Conservation (phyloP, 1,140 invertebrate species). For the Dendroctonus ponderosae region DNA sequence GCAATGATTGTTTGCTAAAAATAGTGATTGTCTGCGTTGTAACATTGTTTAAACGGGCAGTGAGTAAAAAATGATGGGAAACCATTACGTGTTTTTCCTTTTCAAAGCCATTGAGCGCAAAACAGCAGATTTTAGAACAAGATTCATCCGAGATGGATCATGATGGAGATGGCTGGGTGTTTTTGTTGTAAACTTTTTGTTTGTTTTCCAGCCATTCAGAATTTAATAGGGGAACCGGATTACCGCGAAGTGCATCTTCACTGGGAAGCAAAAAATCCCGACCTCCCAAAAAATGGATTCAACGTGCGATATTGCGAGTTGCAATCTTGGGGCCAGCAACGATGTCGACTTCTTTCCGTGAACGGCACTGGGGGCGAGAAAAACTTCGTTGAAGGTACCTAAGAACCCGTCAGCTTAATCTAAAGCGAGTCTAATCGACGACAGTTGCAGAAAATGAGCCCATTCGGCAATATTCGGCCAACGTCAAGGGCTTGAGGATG, state of each 20-base stretch:
- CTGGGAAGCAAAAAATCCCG: slow-evolving; percentile 56
- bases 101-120: too few species aligned
- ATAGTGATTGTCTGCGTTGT: too few species aligned
- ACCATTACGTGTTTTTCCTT: too few species aligned
- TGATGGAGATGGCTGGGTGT: too few species aligned
- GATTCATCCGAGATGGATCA: too few species aligned
- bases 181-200: neutral
- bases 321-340: slow-evolving; percentile 70
- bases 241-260: slow-evolving; percentile 67
- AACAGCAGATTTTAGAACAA: too few species aligned
- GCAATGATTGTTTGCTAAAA: too few species aligned
- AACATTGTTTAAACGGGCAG: too few species aligned
- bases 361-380: slow-evolving; percentile 25
- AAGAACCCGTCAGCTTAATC: neutral
- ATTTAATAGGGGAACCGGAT: slow-evolving; percentile 68
- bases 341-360: slow-evolving; percentile 62
- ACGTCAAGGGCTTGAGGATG: slow-evolving; percentile 67
- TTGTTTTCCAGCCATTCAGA: slow-evolving; percentile 59
- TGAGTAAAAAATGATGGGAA: too few species aligned
- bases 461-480: slow-evolving; percentile 52
- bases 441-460: slow-evolving; percentile 33
- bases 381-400: slow-evolving; percentile 38
- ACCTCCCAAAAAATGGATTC: slow-evolving; percentile 53
- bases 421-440: neutral
- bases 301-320: slow-evolving; percentile 72